Conservation (phyloP, 2,888 invertebrate species). For the Synanthedon andrenaeformis region DNA sequence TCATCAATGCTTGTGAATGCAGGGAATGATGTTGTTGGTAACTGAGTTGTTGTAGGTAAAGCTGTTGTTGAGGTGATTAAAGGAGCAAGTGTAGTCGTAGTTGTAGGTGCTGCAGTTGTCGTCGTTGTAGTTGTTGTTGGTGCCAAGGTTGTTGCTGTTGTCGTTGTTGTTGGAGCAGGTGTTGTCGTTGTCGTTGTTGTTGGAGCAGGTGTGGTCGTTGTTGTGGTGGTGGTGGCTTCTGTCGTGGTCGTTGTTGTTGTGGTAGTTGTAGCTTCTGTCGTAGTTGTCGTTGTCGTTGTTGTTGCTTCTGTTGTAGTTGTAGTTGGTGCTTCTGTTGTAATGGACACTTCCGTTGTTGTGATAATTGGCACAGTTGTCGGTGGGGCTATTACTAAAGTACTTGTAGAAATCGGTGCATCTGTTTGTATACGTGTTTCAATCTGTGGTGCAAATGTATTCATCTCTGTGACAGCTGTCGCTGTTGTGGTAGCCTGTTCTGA, state of each 20-base stretch:
- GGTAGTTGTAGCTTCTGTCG: conserved; percentile 10
- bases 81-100: conserved; percentile 7
- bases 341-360: conserved; percentile 10
- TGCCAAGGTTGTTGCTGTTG: conserved; percentile 13
- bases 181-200: conserved; percentile 13
- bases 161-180: conserved; percentile 16
- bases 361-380: conserved; percentile 9
- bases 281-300: conserved; percentile 16
- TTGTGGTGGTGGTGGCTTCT: conserved; percentile 12
- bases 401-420: conserved; percentile 24
- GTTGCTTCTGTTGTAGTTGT: conserved; percentile 15
- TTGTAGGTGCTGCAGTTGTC: conserved; percentile 14
- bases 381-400: conserved; percentile 13
- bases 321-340: conserved; percentile 11
- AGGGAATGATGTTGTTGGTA: conserved; percentile 19
- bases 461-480: conserved; percentile 36
- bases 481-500: conserved; percentile 23
- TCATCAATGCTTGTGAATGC: conserved; percentile 11
- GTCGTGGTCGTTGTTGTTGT: conserved; percentile 9
- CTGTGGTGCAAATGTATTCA: conserved; percentile 40
- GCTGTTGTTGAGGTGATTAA: conserved; percentile 21
- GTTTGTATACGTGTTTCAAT: conserved; percentile 25
- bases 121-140: conserved; percentile 17
- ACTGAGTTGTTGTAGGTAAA: conserved; percentile 16
- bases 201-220: conserved; percentile 10